These are phyloP conservation scores for Plestiodon gilberti DNA, from an alignment of 2,113 vertebrate genomes.

Conservation along the genomic window DNA sequence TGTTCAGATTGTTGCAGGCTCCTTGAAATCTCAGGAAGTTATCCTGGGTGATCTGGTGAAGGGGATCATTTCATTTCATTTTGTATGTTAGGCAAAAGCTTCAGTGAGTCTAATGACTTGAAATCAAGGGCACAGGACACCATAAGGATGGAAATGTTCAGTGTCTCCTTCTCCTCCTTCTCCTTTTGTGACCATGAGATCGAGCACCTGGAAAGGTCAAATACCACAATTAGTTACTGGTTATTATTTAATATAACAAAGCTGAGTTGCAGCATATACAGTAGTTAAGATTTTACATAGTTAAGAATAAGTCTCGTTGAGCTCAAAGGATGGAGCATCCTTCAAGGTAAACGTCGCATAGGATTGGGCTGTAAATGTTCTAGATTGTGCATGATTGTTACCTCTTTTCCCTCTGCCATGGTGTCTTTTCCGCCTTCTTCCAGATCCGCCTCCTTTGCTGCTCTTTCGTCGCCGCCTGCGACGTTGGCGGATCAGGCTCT, in stretches of 20 bases:
- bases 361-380: not conserved
- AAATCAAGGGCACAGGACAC: conserved; percentile 1
- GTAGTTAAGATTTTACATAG: not conserved
- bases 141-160: not conserved
- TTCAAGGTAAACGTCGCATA: not conserved
- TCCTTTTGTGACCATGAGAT: not conserved
- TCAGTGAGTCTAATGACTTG: not conserved
- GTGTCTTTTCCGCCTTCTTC: not conserved
- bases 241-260: not conserved
- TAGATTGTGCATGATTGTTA: not conserved
- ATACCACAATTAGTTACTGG: not conserved
- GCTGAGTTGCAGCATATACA: not conserved
- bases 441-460: not conserved
- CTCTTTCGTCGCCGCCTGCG: not conserved
- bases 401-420: not conserved
- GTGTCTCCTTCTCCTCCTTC: not conserved
- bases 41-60: not conserved
- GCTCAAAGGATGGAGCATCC: no score
- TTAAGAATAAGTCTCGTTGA: not conserved
- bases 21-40: conserved; percentile 1
- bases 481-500: not conserved
- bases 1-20: conserved; percentile 6
- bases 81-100: not conserved
- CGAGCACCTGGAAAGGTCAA: not conserved
- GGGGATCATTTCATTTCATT: not conserved